Percentiles rank a stretch among this genome's conserved stretches.
Conservation (phyloP, 2,797 vertebrate species). For the Danio jaintianensis region DNA sequence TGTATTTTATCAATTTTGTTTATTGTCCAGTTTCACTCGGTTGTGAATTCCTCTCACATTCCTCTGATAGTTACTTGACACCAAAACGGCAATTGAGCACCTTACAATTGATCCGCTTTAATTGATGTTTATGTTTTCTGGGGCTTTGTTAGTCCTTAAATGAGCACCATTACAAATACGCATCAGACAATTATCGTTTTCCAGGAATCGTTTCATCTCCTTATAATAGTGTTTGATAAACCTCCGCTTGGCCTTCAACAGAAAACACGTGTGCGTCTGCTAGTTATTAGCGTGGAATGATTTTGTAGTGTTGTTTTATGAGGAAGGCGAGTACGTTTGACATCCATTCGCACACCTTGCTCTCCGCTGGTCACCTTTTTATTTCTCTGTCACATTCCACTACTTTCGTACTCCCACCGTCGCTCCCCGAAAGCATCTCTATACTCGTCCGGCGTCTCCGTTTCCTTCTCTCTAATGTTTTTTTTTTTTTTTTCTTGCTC, state of each 20-base stretch:
- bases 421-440: neutral
- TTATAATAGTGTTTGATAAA: slow-evolving; percentile 6
- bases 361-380: slow-evolving; percentile 1
- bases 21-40: neutral
- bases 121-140: neutral
- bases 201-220: slow-evolving; percentile 2
- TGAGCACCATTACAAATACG: neutral
- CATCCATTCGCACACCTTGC: slow-evolving; percentile 36
- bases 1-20: neutral
- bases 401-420: neutral
- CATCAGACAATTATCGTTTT: neutral
- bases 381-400: slow-evolving; percentile 27
- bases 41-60: too few relatives aligned
- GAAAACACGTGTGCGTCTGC: slow-evolving; percentile 33
- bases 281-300: slow-evolving; percentile 44
- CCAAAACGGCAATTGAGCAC: neutral
- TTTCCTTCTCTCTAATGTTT: slow-evolving; percentile 28
- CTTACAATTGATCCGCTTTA: neutral
- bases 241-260: neutral
- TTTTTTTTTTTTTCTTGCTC: slow-evolving; percentile 30
- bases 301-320: slow-evolving; percentile 27
- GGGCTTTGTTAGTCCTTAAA: neutral
- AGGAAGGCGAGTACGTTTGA: slow-evolving; percentile 49
- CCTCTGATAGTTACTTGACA: neutral
- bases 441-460: slow-evolving; percentile 49